Evolutionary conservation across 2,113 vertebrate species (phyloP), one percentile per base, ranked within the genome.

Genomic region (Gallinago jamesoni): DNA sequence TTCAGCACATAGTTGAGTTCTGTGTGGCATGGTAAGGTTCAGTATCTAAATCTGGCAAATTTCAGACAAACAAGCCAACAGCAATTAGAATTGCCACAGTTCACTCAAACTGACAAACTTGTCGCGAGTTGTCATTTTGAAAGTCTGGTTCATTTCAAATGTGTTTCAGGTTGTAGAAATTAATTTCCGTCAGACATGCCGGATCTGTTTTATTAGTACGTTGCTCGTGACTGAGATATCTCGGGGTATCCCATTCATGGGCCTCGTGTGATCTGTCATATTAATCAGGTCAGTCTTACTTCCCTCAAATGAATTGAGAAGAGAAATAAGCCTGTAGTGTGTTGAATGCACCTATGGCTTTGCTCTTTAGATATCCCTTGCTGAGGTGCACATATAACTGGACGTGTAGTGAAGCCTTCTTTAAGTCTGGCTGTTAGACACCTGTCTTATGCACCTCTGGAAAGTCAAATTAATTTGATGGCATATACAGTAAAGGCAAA

Each of bases 391-490:
- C 3, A 1, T 1, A 3, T 55, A 52, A 17, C 52, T 76, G 56
- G 11, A 31, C 0, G 0, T 3, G 3, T 2, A 8, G 19, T 11
- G 31, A 37, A 50, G 28, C 14, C 22, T 74, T 62, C n/a, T 57
- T 70, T 33, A 31, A 37, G 56, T 57, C 23, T 9, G 20, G 7
- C n/a, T 39, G 2, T 57, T 57, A 41, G 70, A 55, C 15, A 5
- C n/a, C 28, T 33, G 8, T 69, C 16, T 21, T 52, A 8, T 27
- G 25, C 22, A 12, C 5, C 20, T 57, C 15, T 33, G 17, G 53
- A 62, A 28, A 59, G 2, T 4, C 2, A 1, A 12, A 1, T 50
- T 23, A 25, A 37, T 69, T 64, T 80, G 33, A 21, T 75, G 57
- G 23, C 18, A 4, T 8, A 1, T 27, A 4, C 8, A 21, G 55